A percentile compares a stretch with the other conserved stretches of the same genome.
Conservation (phyloP, 2,797 vertebrate species). For the Arctocebus calabarensis region DNA sequence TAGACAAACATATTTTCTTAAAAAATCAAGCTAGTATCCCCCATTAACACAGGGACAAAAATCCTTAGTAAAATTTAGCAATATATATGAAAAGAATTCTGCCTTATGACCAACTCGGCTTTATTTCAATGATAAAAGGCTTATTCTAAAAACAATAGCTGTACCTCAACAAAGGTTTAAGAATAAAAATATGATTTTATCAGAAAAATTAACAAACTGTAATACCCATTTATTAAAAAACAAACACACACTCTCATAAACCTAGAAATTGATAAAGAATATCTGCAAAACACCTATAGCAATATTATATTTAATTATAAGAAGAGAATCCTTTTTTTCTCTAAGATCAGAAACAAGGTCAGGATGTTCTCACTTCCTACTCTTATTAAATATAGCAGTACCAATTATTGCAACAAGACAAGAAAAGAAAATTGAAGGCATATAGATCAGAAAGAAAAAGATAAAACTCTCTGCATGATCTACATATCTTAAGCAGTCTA, state of each 20-base stretch:
- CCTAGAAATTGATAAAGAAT: background rate
- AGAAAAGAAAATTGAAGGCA: background rate
- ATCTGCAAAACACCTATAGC: background rate
- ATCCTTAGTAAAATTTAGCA: background rate
- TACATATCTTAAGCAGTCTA: background rate
- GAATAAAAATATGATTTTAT: background rate
- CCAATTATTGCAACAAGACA: background rate
- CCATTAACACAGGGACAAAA: background rate
- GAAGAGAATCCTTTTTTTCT: background rate
- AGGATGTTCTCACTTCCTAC: background rate
- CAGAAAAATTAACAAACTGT: background rate
- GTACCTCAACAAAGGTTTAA: background rate
- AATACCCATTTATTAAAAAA: background rate
- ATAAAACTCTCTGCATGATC: background rate
- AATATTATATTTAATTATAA: background rate
- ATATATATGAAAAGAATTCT: background rate
- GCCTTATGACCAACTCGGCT: background rate
- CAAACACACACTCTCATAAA: background rate
- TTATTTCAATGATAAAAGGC: background rate
- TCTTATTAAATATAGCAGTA: background rate
- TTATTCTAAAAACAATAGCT: background rate
- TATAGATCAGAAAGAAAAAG: background rate
- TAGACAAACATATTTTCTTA: background rate
- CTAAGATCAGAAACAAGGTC: background rate
- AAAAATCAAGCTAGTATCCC: background rate